Percentiles rank a stretch among this genome's conserved stretches.
These are phyloP conservation scores for Ostrea denselamellosa DNA, from an alignment of 1,140 invertebrate species.

Conservation along the genomic window DNA sequence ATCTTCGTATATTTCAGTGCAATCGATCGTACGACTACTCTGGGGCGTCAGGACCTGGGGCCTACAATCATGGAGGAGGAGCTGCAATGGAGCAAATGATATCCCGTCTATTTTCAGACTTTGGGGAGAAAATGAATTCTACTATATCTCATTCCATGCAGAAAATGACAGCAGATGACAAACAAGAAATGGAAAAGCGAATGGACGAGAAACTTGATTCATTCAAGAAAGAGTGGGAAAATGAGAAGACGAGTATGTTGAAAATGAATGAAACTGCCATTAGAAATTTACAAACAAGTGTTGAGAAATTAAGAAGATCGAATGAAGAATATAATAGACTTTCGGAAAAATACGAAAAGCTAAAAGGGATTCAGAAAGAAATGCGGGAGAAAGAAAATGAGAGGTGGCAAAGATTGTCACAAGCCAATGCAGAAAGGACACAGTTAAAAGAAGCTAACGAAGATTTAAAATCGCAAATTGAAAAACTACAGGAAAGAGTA, in stretches of 20 bases:
- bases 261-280: conserved; percentile 52
- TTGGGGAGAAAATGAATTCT: conserved; percentile 47
- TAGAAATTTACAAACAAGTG: conserved; percentile 46
- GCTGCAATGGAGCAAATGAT: conserved; percentile 47
- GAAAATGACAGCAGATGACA: conserved; percentile 45
- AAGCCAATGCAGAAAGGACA: conserved; percentile 48
- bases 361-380: conserved; percentile 50
- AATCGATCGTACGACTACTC: conserved; percentile 8
- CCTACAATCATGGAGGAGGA: neutral
- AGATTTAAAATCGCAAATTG: conserved; percentile 39
- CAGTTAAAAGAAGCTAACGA: conserved; percentile 48
- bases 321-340: conserved; percentile 48
- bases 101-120: conserved; percentile 47
- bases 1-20: neutral
- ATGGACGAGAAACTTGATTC: conserved; percentile 49
- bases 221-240: conserved; percentile 46
- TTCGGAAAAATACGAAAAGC: conserved; percentile 52
- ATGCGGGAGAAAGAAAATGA: conserved; percentile 56
- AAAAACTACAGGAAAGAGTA: conserved; percentile 48
- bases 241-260: conserved; percentile 43
- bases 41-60: neutral
- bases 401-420: conserved; percentile 52
- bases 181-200: conserved; percentile 49
- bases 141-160: conserved; percentile 37
- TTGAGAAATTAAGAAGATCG: conserved; percentile 44